These are phyloP conservation scores for Teleogryllus oceanicus DNA, from an alignment of 2,888 invertebrate species.

Conservation along the genomic window DNA sequence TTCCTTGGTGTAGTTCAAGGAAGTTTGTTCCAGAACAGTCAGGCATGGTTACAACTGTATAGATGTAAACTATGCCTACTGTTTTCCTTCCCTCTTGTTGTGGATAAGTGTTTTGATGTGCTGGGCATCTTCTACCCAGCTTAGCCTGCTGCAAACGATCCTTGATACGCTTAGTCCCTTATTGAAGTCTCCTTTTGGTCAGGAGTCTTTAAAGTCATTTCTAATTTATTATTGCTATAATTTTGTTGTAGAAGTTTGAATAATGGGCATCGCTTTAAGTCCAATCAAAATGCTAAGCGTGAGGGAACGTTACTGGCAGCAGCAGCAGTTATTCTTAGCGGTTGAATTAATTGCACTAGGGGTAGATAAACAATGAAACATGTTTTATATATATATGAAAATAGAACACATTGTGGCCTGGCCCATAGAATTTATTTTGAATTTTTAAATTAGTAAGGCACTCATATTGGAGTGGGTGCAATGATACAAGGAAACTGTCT, in stretches of 20 bases:
- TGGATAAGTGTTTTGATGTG: slow-evolving; percentile 18
- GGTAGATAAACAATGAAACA: slow-evolving; percentile 24
- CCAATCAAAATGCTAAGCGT: neutral
- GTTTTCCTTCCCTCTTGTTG: slow-evolving; percentile 18
- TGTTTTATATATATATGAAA: slow-evolving; percentile 33
- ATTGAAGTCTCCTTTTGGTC: neutral
- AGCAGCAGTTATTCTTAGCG: slow-evolving; percentile 18
- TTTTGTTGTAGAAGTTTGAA: slow-evolving; percentile 27
- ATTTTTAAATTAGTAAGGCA: slow-evolving; percentile 18
- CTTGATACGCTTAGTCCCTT: neutral
- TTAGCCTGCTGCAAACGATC: neutral
- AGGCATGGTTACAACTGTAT: neutral
- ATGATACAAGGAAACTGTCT: neutral
- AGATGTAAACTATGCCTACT: neutral
- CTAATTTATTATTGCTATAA: neutral
- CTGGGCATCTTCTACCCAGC: slow-evolving; percentile 9
- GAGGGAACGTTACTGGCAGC: neutral
- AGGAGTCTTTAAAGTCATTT: neutral
- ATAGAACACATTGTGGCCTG: slow-evolving; percentile 34
- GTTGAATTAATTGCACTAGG: slow-evolving; percentile 12
- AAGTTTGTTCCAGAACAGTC: neutral
- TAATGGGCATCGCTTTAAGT: neutral
- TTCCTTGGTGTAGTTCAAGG: slow-evolving; percentile 5
- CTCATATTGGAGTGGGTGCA: slow-evolving; percentile 18
- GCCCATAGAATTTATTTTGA: slow-evolving; percentile 37